A percentile compares a stretch with the other conserved stretches of the same genome.
phyloP scores from a whole-genome alignment of 37 sponge, comb jelly and placozoan species.

The Haliclona indistincta region DNA sequence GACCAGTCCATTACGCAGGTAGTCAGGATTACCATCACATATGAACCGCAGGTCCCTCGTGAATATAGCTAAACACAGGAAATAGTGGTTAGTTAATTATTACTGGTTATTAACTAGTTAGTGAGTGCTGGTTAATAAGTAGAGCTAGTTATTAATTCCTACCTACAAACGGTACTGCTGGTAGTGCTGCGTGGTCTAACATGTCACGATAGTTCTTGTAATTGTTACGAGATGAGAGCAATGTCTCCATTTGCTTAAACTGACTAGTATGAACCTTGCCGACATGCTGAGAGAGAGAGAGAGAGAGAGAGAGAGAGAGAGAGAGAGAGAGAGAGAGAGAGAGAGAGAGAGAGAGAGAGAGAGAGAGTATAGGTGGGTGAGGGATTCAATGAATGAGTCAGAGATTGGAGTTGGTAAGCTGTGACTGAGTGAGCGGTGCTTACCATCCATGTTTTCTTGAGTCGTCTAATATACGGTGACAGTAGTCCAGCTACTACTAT shows the following conservation, averaged over 20 bases:
- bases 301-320: no score
- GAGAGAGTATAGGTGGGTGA: not conserved
- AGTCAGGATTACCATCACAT: slow-evolving; percentile 90
- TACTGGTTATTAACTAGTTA: no score
- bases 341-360: not conserved
- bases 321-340: not conserved
- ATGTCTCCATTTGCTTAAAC: not conserved
- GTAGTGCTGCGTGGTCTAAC: slow-evolving; percentile 48
- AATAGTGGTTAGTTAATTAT: no score
- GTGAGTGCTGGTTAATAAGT: no score
- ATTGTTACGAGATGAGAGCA: slow-evolving; percentile 38
- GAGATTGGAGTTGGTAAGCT: not conserved
- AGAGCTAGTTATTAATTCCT: not conserved
- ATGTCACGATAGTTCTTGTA: slow-evolving; percentile 80
- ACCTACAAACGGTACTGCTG: slow-evolving; percentile 80
- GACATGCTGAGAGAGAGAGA: not conserved
- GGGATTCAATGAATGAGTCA: not conserved
- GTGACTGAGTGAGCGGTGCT: not conserved
- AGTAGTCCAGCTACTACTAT: slow-evolving; percentile 83
- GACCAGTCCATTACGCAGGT: slow-evolving; percentile 85
- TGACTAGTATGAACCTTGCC: not conserved
- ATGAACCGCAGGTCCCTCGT: slow-evolving; percentile 85
- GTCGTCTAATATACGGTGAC: slow-evolving; percentile 72
- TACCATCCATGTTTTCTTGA: slow-evolving; percentile 75
- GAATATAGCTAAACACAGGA: slow-evolving; percentile 83